Evolutionary conservation across 2,797 vertebrate species (phyloP), one percentile per base, ranked within the genome.

Genomic region (Myiotriccus ornatus): DNA sequence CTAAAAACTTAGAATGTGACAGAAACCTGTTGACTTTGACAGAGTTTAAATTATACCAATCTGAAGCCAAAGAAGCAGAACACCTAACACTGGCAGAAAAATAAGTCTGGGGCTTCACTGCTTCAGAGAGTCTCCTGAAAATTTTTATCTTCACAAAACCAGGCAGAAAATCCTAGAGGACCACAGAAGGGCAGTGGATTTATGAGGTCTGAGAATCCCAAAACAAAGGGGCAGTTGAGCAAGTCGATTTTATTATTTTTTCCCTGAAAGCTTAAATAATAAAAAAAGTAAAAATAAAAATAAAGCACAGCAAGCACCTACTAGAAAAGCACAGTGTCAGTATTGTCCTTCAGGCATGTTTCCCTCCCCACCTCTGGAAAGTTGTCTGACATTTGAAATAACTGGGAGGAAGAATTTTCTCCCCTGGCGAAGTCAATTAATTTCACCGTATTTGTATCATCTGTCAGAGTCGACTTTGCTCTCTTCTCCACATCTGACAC

Each of bases 331-430:
- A 49, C 12, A 53, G 32, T 64, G 49, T 39, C 44, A 44, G 22
- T 71, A 32, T 4, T 78, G 57, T 81, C 69, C 34, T 84, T 73
- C 4, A 87, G 82, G 84, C 59, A 28, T 8, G 30, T 70, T 91
- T 76, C 62, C 37, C 73, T 86, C 44, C 50, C 69, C 79, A 73
- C 50, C 70, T 64, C 84, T 79, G 63, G 68, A 90, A 93, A 84
- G 70, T 35, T 75, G n/a, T 81, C 91, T 81, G 55, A 59, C 79
- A 67, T 86, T 67, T 86, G 56, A 79, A 69, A 76, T 70, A 95
- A 96, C 2, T 82, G 59, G 37, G 80, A 93, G 83, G 85, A 96
- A 88, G 52, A 97, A 94, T 96, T 88, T 90, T 96, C 84, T 96
- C 82, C 84, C 82, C 76, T 94, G 69, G 82, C 24, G 1, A 95